A percentile compares a stretch with the other conserved stretches of the same genome.
phyloP scores from a whole-genome alignment of 2,113 vertebrate species.

The Rhagologus leucostigma region DNA sequence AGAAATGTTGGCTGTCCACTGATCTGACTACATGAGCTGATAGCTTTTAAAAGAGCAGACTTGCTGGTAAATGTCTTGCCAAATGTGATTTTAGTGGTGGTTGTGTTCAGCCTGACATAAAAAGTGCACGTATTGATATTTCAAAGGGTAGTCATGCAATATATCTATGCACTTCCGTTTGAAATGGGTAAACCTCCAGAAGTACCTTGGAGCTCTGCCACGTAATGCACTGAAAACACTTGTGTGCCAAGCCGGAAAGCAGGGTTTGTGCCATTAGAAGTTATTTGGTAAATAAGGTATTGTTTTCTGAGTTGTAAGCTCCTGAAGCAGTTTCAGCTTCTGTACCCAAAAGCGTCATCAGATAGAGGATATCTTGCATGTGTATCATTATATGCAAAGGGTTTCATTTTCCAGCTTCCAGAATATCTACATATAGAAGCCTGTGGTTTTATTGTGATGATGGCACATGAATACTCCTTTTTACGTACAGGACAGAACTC shows the following conservation, averaged over 20 bases:
- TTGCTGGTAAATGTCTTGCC: neutral
- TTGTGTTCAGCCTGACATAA: neutral
- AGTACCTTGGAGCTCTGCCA: neutral
- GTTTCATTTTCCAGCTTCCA: neutral
- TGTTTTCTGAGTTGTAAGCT: neutral
- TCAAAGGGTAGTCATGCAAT: neutral
- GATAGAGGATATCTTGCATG: rapidly evolving
- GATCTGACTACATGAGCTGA: neutral
- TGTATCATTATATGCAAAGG: neutral
- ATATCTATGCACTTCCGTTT: rapidly evolving
- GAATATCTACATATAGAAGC: rapidly evolving
- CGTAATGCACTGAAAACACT: neutral
- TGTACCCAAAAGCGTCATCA: neutral
- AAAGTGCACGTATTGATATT: neutral
- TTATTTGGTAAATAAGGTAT: neutral
- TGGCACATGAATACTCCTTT: neutral
- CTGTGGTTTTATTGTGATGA: neutral
- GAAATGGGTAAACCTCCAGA: neutral
- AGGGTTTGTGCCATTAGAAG: neutral
- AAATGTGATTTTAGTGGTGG: neutral
- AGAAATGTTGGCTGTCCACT: neutral
- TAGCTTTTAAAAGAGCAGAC: neutral
- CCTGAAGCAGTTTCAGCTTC: neutral
- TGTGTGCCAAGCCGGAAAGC: neutral
- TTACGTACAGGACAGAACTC: neutral